A percentile compares a stretch with the other conserved stretches of the same genome.
phyloP scores from a whole-genome alignment of 2,113 vertebrate species.

The Holacanthus passer region DNA sequence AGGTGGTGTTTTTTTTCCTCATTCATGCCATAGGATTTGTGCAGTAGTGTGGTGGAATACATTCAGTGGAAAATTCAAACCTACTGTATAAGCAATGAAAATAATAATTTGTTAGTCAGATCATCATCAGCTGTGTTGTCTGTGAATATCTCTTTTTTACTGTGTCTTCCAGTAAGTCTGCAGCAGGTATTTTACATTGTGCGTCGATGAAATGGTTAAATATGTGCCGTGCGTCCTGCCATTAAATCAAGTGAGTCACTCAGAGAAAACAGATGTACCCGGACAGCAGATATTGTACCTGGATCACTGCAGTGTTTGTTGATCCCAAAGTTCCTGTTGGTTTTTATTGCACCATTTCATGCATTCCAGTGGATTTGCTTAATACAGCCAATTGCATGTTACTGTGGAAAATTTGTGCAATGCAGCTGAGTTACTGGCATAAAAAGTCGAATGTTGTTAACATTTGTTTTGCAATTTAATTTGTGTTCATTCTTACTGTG shows the following conservation, averaged over 20 bases:
- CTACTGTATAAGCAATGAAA: not conserved
- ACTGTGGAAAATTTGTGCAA: not conserved
- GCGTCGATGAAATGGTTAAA: not conserved
- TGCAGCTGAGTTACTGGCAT: not conserved
- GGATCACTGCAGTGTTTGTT: conserved; percentile 65
- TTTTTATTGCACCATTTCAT: conserved; percentile 60
- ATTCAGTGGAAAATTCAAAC: not conserved
- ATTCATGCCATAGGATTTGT: not conserved
- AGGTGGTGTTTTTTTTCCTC: not conserved
- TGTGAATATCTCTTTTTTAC: not conserved
- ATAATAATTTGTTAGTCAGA: not conserved
- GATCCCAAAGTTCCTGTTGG: conserved; percentile 72
- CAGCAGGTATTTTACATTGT: conserved; percentile 8
- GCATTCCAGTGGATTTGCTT: conserved; percentile 28
- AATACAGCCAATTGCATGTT: not conserved
- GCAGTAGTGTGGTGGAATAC: not conserved
- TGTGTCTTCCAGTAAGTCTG: not conserved
- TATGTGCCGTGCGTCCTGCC: not conserved
- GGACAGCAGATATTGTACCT: not conserved
- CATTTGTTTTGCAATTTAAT: not conserved
- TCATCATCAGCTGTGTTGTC: not conserved
- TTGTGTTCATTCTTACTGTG: not conserved
- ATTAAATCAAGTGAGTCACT: conserved; percentile 40
- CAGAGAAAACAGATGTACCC: conserved; percentile 39
- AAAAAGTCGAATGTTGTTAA: not conserved